Evolutionary conservation across 1,140 invertebrate genomes (phyloP), one percentile per base, ranked within the genome.

Genomic region (Zophobas morio): DNA sequence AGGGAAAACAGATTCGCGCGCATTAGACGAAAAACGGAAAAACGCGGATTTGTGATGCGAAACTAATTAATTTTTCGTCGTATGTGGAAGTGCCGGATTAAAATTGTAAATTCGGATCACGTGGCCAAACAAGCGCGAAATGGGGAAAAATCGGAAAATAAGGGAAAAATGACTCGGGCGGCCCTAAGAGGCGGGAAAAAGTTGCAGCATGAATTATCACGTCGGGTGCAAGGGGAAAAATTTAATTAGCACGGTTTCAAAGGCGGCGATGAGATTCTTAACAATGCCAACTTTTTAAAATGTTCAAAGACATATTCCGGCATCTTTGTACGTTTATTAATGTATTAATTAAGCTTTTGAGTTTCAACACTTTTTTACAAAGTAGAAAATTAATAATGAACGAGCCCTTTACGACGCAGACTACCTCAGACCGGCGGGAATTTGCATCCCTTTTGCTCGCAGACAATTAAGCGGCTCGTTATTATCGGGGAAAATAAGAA

Each of bases 241-340:
- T 42, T 66, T 66, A 66, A 66, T 66, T 66, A 66, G 39, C 39
- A 66, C 60, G 39, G 37, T 66, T 42, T 66, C 60, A 66, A 66
- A 66, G 60, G 20, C 40, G 60, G 33, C 60, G 60, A 66, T 66
- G 60, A 66, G 60, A 66, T 66, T 66, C 37, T 66, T 66, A 66
- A 66, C 60, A 66, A 66, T 66, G 39, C 37, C 37, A 66, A 66
- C 37, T 66, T 66, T 66, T 66, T 42, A 66, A 66, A 66, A 66
- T 66, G 60, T 66, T 66, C 60, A 66, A 66, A 66, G 60, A 66
- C 60, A 66, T 66, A 66, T 66, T 66, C 60, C 60, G n/a, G 42
- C 60, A 66, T 42, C 60, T 66, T 66, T 66, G 60, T 66, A 66
- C 60, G 60, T 66, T 66, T 66, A 66, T 66, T 66, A 66, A 66